Base-by-base conservation (phyloP, 2,888 invertebrate genomes). In the Hypercompe scribonia region DNA sequence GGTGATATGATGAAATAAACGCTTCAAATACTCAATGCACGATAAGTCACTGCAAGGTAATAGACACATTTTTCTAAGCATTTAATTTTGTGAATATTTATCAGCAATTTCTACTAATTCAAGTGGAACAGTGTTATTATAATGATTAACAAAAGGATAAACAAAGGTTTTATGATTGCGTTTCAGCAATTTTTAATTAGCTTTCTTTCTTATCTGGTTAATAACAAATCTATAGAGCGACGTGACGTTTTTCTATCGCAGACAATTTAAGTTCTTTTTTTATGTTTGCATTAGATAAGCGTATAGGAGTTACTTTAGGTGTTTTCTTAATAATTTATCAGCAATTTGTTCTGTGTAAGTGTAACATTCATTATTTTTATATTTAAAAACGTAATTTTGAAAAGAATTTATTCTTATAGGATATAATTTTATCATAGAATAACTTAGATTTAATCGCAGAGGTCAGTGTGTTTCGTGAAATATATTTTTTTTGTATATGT, bases 341-440 rank as follows among this genome's bases (percentile, higher is more conserved):
- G 31, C 31, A 18, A 31, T 61, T 61, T 58, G 58, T 58, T 31
- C 31, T 18, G 31, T 61, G 31, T 61, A 31, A 31, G 61, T 39
- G 39, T 39, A 42, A 65, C 28, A 39, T 39, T 42, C 65, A 24
- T 15, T 42, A 61, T 64, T 67, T 42, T 65, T 66, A 61, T 68
- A 54, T 79, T 66, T 58, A 18, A 71, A 8, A 28, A 61, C 61
- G 4, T 31, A 61, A 61, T 61, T 61, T 28, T 31, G 61, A 31
- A 31, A 28, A 61, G 61, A 61, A 61, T 61, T 31, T 61, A 31
- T 61, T 61, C 61, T 61, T 58, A 11, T 61, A 61, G 18, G 31
- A 31, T 61, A 31, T 31, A 42, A 15, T 63, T 28, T 34, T 63
- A 75, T 34, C 34, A 71, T 65, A 39, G 39, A 68, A 54, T 31